These are phyloP conservation scores for Pelobates fuscus DNA, from an alignment of 2,113 vertebrate species.

Conservation along the genomic window DNA sequence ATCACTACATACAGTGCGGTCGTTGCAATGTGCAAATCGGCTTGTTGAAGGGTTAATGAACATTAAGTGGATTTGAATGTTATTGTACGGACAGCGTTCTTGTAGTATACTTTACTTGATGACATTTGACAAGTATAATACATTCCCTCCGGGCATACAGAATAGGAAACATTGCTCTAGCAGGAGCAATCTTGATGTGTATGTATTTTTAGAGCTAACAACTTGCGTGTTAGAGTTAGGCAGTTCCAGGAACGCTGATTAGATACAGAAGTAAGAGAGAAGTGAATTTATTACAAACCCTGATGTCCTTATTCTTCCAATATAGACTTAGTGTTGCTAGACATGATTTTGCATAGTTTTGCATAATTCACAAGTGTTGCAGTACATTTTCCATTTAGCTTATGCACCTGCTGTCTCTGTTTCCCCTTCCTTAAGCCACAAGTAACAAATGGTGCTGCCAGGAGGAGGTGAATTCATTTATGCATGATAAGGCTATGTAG, in stretches of 20 bases:
- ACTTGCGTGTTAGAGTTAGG: not conserved
- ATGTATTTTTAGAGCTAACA: conserved; percentile 27
- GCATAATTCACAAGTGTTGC: conserved; percentile 32
- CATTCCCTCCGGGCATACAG: conserved; percentile 15
- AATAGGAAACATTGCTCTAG: not conserved
- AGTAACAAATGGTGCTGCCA: conserved; percentile 9
- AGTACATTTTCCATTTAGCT: conserved; percentile 20
- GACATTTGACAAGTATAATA: conserved; percentile 29
- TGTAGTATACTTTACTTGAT: not conserved
- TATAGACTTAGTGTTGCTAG: conserved; percentile 19
- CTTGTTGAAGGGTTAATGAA: not conserved
- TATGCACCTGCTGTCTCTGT: conserved; percentile 26
- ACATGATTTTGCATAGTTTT: conserved; percentile 45
- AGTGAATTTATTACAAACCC: conserved; percentile 17
- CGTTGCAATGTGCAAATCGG: too few relatives aligned
- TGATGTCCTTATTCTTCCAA: conserved; percentile 3
- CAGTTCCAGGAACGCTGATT: not conserved
- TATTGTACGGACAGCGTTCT: not conserved
- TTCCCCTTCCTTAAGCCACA: not conserved
- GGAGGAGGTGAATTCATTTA: conserved; percentile 6
- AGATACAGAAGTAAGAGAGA: conserved; percentile 18
- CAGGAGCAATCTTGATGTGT: not conserved
- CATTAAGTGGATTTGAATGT: not conserved
- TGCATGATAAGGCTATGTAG: not conserved
- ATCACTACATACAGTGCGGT: too few relatives aligned